phyloP scores from a whole-genome alignment of 2,888 invertebrate genomes.

The Petrolisthes cinctipes region DNA sequence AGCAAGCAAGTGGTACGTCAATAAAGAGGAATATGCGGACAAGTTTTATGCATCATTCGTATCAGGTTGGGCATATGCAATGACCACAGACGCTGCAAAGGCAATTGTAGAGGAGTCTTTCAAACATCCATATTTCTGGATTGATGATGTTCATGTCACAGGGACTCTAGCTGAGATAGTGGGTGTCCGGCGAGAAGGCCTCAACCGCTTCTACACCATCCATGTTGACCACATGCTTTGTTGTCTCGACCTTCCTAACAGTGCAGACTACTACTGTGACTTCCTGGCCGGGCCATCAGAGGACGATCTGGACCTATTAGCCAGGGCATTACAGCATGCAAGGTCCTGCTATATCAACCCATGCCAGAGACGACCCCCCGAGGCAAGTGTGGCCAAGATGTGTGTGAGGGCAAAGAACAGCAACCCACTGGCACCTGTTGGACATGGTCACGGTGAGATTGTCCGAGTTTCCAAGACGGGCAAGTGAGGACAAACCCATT shows the following conservation, averaged over 20 bases:
- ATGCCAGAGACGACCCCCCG: constrained; percentile 73
- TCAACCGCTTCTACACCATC: constrained; percentile 75
- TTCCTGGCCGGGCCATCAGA: constrained; percentile 83
- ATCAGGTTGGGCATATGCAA: constrained; percentile 88
- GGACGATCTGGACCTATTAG: constrained; percentile 79
- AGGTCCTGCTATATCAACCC: constrained; percentile 75
- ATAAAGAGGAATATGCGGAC: constrained; percentile 76
- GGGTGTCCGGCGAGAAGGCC: constrained; percentile 72
- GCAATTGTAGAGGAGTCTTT: constrained; percentile 72
- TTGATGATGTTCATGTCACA: constrained; percentile 89
- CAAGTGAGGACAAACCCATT: neutral
- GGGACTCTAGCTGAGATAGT: constrained; percentile 79
- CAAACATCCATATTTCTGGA: constrained; percentile 84
- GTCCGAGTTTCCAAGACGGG: neutral
- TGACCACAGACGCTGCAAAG: constrained; percentile 77
- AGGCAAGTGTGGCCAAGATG: constrained; percentile 74
- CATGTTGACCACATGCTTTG: constrained; percentile 82
- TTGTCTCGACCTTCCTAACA: constrained; percentile 74
- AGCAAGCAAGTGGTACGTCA: constrained; percentile 86
- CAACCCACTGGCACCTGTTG: constrained; percentile 23
- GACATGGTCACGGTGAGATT: constrained; percentile 42
- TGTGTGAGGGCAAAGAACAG: constrained; percentile 74
- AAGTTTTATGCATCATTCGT: constrained; percentile 79
- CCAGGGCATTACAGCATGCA: constrained; percentile 77
- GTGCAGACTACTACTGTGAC: constrained; percentile 81